Evolutionary conservation across 2,888 invertebrate genomes (phyloP), one percentile per base, ranked within the genome.

Genomic region (Amphipoea lucens): DNA sequence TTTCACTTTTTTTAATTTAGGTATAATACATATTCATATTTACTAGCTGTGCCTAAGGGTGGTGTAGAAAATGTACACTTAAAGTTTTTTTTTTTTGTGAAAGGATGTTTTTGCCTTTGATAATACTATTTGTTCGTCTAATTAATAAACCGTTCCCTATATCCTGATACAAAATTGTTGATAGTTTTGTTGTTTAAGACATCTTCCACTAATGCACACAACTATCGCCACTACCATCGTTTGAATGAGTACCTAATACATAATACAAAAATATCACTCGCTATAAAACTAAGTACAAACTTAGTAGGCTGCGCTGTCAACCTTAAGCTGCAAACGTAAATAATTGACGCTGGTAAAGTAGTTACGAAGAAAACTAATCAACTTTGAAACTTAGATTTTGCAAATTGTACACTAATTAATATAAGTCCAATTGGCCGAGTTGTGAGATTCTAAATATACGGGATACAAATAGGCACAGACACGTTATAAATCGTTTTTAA

Each of bases 351-450:
- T 81, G 57, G 48, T 72, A 72, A 78, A 74, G 75, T 74, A 76
- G 74, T 81, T 81, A 65, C 63, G 65, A 86, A 78, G 75, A 85
- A 83, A 87, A 86, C 79, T 75, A 76, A 81, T 78, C 75, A 83
- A 88, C 71, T 90, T 85, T 66, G 57, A 70, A 80, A 84, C 80
- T 83, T 87, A 51, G 54, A 85, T 80, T 85, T 85, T 76, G 76
- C 75, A 79, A 84, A 82, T 84, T 89, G 82, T 84, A 74, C 76
- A 77, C 78, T 85, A 87, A 88, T 89, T 89, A 84, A 81, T 84
- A 85, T 73, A 70, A 78, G 76, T 87, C 79, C 72, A 80, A 88
- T 69, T 76, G 74, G 76, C 67, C 75, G 74, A 81, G 36, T 77
- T 69, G 51, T 69, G 69, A 67, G 69, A 76, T 68, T 54, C 11